phyloP scores from a whole-genome alignment of 2,113 vertebrate species.

The Trichechus manatus region DNA sequence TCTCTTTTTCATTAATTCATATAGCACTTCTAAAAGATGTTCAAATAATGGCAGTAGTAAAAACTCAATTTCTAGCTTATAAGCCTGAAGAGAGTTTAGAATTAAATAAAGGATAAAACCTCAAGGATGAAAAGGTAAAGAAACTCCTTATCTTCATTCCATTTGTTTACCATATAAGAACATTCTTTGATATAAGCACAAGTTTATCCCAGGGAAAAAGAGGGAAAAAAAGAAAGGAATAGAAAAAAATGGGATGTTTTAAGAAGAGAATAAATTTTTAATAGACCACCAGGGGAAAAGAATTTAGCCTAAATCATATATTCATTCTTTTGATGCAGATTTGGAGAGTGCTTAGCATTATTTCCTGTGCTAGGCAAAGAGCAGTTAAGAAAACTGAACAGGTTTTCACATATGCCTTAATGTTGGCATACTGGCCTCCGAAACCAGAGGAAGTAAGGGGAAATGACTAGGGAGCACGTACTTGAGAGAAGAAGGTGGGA shows the following conservation, averaged over 20 bases:
- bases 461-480: background rate
- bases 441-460: background rate
- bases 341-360: background rate
- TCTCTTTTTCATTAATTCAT: background rate
- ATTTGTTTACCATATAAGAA: constrained; percentile 33
- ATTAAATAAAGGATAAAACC: constrained; percentile 57
- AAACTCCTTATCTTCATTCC: constrained; percentile 58
- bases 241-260: background rate
- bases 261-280: background rate
- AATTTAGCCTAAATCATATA: background rate
- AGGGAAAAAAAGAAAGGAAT: background rate
- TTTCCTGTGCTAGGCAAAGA: background rate
- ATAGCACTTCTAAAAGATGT: constrained; percentile 43
- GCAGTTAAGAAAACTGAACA: background rate
- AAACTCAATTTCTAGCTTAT: constrained; percentile 20
- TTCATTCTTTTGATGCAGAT: constrained; percentile 9
- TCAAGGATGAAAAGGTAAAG: constrained; percentile 21
- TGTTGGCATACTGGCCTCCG: background rate
- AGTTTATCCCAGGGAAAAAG: background rate
- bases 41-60: constrained; percentile 3
- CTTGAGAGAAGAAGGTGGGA: background rate
- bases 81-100: constrained; percentile 36
- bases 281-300: background rate
- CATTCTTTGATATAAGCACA: constrained; percentile 26
- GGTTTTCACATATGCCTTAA: background rate